A percentile compares a stretch with the other conserved stretches of the same genome.
Evolutionary conservation across 2,113 vertebrate genomes (phyloP).

Genomic region (Prietella phreatophila): DNA sequence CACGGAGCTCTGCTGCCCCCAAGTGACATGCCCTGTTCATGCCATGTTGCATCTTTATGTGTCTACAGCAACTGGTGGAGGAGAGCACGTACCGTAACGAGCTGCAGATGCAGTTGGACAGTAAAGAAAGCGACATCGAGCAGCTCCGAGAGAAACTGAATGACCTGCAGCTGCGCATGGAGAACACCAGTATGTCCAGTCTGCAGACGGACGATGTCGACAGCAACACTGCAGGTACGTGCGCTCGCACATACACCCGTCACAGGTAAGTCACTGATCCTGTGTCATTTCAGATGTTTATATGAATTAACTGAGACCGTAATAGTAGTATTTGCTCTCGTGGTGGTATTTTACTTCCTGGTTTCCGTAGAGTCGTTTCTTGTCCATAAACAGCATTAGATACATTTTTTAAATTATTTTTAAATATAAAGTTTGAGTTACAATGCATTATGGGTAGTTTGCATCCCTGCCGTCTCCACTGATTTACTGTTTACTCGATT

Average conservation of each 20-base stretch:
- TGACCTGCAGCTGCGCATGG: conserved; percentile 88
- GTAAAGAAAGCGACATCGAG: conserved; percentile 98
- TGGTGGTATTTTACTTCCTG: background rate
- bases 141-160: conserved; percentile 88
- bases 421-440: background rate
- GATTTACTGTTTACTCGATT: background rate
- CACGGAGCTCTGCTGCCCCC: background rate
- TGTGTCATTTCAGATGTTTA: background rate
- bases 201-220: conserved; percentile 89
- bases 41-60: background rate
- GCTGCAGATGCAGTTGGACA: conserved; percentile 96
- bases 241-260: background rate
- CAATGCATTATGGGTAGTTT: background rate
- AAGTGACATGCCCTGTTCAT: background rate
- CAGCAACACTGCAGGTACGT: conserved; percentile 86
- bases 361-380: background rate
- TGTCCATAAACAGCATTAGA: background rate
- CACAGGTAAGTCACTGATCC: background rate
- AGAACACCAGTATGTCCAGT: conserved; percentile 91
- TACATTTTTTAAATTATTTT: too few species aligned
- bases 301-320: background rate
- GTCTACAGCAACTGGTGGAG: conserved; percentile 88
- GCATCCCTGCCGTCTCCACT: background rate
- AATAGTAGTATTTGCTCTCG: background rate
- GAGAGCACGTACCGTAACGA: conserved; percentile 89